phyloP scores from a whole-genome alignment of 1,140 invertebrate genomes.

The Hestina assimilis region DNA sequence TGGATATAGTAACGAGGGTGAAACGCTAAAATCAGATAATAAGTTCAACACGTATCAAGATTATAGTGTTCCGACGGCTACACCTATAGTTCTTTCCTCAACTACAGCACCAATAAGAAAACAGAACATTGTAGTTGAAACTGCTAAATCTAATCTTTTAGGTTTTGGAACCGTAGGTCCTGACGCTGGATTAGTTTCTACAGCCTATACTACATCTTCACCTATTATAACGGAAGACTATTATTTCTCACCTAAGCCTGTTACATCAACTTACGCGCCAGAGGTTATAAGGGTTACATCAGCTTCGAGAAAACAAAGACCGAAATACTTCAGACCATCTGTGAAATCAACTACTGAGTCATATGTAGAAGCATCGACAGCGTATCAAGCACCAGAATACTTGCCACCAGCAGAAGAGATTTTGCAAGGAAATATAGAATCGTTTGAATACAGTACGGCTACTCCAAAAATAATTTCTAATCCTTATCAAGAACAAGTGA shows the following conservation, averaged over 20 bases:
- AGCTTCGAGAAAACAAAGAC: constrained; percentile 27
- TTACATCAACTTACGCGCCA: constrained; percentile 34
- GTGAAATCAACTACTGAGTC: constrained; percentile 50
- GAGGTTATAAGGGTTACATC: constrained; percentile 27
- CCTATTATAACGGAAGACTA: constrained; percentile 37
- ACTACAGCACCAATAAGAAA: constrained; percentile 46
- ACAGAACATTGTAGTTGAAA: constrained; percentile 66
- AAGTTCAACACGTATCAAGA: constrained; percentile 44
- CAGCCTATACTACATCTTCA: constrained; percentile 48
- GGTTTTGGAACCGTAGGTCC: constrained; percentile 73
- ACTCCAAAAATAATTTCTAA: constrained; percentile 41
- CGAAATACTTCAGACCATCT: constrained; percentile 39
- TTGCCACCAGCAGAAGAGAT: constrained; percentile 50
- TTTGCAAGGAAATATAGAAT: constrained; percentile 36
- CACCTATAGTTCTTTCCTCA: constrained; percentile 27
- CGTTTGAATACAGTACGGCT: constrained; percentile 28
- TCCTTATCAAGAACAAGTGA: constrained; percentile 39
- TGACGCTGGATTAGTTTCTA: constrained; percentile 66
- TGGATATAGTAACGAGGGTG: constrained; percentile 37
- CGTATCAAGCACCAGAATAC: constrained; percentile 62
- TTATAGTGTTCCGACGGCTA: constrained; percentile 29
- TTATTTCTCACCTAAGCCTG: constrained; percentile 30
- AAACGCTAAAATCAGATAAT: constrained; percentile 15
- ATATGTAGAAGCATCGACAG: constrained; percentile 47
- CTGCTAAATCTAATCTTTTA: constrained; percentile 64